Evolutionary conservation across 1,140 invertebrate species (phyloP).

Genomic region (Odontomachus brunneus): DNA sequence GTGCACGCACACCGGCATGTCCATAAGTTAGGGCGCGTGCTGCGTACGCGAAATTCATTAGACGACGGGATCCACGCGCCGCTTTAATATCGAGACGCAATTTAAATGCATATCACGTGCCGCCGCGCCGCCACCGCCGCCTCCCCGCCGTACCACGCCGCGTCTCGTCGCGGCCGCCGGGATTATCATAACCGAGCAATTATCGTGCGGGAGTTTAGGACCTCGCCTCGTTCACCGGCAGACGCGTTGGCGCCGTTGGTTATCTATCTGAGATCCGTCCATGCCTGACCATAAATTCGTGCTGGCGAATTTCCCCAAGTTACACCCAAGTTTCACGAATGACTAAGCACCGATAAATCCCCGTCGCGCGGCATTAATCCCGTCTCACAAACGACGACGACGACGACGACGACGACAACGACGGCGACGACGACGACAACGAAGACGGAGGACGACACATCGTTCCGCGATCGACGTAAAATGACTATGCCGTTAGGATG

Average conservation of each 20-base stretch:
- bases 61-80: slow-evolving; percentile 54
- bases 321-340: slow-evolving; percentile 54
- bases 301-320: slow-evolving; percentile 52
- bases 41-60: slow-evolving; percentile 67
- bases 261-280: slow-evolving; percentile 56
- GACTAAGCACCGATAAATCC: slow-evolving; percentile 58
- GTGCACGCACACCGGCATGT: background rate
- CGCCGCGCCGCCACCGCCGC: background rate
- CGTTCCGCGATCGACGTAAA: slow-evolving; percentile 22
- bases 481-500: slow-evolving; percentile 21
- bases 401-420: background rate
- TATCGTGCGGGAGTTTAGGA: slow-evolving; percentile 59
- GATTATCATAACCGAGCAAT: slow-evolving; percentile 67
- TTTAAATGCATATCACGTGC: slow-evolving; percentile 69
- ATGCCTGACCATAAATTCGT: slow-evolving; percentile 56
- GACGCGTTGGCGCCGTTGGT: slow-evolving; percentile 29
- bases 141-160: no score
- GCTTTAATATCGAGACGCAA: slow-evolving; percentile 69
- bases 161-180: background rate
- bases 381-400: background rate
- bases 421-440: no score
- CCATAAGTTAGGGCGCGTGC: slow-evolving; percentile 36
- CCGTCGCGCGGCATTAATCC: slow-evolving; percentile 47
- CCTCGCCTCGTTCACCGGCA: background rate
- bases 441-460: slow-evolving; percentile 4